Base-by-base conservation (phyloP, 2,113 vertebrate species). In the Oenanthe oenanthe region DNA sequence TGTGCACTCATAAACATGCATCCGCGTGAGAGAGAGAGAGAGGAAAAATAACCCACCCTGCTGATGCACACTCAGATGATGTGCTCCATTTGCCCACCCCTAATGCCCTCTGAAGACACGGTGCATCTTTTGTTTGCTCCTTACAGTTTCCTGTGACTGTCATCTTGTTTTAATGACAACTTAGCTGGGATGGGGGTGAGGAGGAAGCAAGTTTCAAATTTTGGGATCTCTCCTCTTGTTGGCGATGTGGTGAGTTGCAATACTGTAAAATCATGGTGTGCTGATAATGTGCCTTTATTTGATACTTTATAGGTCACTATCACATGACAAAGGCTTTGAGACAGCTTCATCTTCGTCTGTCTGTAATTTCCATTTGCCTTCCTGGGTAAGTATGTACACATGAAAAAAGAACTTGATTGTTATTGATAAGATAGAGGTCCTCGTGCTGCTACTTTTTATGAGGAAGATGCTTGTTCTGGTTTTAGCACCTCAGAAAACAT, bases 251-350 rank as follows among this genome's bases (percentile, higher is more conserved):
- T 29, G 75, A 94, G 88, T 91, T 89, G 84, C 78, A 56, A 75
- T 93, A 73, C 10, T 94, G 78, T 94, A 86, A 93, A 97, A 95
- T 92, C 87, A 66, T 91, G 90, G 58, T 88, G 91, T 97, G 98
- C 98, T 99, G 97, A 99, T 98, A 97, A 98, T 98, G 97, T 98
- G 96, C 95, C 96, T 97, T 95, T 99, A 98, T 99, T 98, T 99
- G 98, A 98, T 99, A 98, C 97, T 99, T 99, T 99, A 98, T 99
- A 99, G 99, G 99, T 99, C 98, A 98, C 98, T 98, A 96, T 99
- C 99, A 98, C 98, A 99, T 99, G 99, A 99, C 98, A 98, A 97
- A 98, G 98, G 97, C 98, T 98, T 98, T 96, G 97, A 98, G 93
- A 98, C 98, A 98, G 98, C 98, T 98, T 98, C 98, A 97, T 98